These are phyloP conservation scores for Caenorhabditis japonica DNA, from an alignment of 2,888 invertebrate species.

Conservation along the genomic window DNA sequence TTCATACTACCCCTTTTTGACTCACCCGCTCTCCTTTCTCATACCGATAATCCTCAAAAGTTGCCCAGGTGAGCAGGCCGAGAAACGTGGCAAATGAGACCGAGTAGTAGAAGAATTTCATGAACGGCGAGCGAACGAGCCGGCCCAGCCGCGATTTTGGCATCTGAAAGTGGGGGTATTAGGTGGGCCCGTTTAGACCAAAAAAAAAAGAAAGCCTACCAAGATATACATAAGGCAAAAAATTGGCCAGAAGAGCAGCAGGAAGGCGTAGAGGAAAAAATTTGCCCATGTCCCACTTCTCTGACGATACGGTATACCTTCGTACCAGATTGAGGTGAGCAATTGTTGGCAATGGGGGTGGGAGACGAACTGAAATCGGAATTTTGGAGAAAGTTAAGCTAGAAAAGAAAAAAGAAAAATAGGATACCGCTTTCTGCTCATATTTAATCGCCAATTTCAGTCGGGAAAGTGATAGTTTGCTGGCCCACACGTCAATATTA, in stretches of 20 bases:
- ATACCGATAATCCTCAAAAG: constrained; percentile 74
- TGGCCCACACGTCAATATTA: constrained; percentile 75
- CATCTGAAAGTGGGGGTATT: constrained; percentile 58
- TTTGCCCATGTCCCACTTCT: constrained; percentile 75
- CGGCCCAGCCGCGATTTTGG: constrained; percentile 80
- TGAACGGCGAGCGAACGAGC: constrained; percentile 80
- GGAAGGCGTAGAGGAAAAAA: constrained; percentile 79
- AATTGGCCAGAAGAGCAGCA: constrained; percentile 80
- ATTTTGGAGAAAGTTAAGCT: background rate
- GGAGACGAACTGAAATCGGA: constrained; percentile 79
- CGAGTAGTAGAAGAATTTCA: constrained; percentile 81
- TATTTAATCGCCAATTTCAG: constrained; percentile 81
- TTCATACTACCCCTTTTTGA: too few species aligned
- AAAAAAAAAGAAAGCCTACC: constrained; percentile 30
- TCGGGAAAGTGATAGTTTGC: constrained; percentile 78
- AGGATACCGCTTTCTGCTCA: constrained; percentile 80
- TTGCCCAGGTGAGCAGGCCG: constrained; percentile 79
- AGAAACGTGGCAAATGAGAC: constrained; percentile 81
- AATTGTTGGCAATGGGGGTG: constrained; percentile 81
- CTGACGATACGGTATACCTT: constrained; percentile 79
- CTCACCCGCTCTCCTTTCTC: constrained; percentile 65
- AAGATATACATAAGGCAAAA: constrained; percentile 76
- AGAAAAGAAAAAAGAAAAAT: background rate
- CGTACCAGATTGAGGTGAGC: constrained; percentile 81
- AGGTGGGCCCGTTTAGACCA: too few species aligned